A percentile compares a stretch with the other conserved stretches of the same genome.
phyloP scores from a whole-genome alignment of 2,888 invertebrate genomes.

The Molorchus minor region DNA sequence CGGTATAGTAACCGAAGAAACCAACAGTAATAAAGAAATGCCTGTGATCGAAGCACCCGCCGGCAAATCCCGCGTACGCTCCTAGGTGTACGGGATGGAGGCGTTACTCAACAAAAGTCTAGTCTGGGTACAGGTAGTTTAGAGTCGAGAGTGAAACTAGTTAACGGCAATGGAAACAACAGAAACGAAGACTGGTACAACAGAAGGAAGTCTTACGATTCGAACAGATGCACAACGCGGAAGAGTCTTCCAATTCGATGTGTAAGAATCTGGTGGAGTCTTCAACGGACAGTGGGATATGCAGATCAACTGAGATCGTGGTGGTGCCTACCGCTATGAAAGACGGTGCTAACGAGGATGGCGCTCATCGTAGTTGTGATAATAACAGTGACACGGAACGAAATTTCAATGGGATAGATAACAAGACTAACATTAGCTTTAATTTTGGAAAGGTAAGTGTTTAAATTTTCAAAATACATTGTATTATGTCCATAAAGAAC shows the following conservation, averaged over 20 bases:
- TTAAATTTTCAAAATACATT: no score
- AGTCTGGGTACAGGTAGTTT: conserved; percentile 62
- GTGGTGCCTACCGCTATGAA: conserved; percentile 49
- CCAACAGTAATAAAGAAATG: conserved; percentile 17
- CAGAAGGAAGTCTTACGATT: conserved; percentile 81
- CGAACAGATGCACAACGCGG: conserved; percentile 60
- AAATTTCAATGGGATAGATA: conserved; percentile 33
- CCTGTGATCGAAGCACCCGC: conserved; percentile 23
- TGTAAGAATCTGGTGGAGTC: conserved; percentile 71
- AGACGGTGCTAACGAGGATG: conserved; percentile 29
- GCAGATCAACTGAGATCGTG: conserved; percentile 75
- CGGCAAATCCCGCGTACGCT: conserved; percentile 57
- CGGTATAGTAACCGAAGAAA: conserved; percentile 63
- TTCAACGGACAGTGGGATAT: conserved; percentile 82
- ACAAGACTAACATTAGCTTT: conserved; percentile 30
- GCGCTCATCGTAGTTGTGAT: conserved; percentile 35
- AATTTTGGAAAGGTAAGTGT: conserved; percentile 41
- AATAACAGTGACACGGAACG: conserved; percentile 42
- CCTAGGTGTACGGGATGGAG: conserved; percentile 64
- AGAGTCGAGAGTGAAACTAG: conserved; percentile 62
- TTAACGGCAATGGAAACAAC: conserved; percentile 52
- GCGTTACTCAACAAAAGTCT: conserved; percentile 54
- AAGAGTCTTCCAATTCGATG: conserved; percentile 51
- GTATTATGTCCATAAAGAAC: no score
- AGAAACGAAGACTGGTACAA: conserved; percentile 75